A percentile compares a stretch with the other conserved stretches of the same genome.
Evolutionary conservation across 1,140 invertebrate species (phyloP).

Genomic region (Theocolax elegans): DNA sequence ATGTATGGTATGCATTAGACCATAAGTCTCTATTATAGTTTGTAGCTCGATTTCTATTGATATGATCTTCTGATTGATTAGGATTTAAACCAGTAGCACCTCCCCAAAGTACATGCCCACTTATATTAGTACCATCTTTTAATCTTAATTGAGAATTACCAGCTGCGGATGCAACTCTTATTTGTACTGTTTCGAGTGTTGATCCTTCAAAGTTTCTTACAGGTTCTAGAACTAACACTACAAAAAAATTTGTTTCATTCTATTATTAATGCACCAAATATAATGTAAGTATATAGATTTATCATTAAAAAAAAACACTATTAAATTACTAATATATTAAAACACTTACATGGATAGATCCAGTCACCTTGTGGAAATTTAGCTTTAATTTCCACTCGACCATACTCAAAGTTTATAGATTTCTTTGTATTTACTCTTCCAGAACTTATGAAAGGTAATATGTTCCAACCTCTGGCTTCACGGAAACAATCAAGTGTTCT

Average conservation of each 20-base stretch:
- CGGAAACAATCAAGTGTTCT: constrained; percentile 65
- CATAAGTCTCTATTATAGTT: constrained; percentile 60
- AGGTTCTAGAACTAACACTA: constrained; percentile 39
- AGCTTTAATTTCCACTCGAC: constrained; percentile 72
- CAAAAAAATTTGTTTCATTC: too few relatives aligned
- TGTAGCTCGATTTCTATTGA: constrained; percentile 36
- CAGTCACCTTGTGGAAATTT: constrained; percentile 77
- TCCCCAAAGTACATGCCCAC: constrained; percentile 50
- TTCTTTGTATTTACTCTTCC: constrained; percentile 74
- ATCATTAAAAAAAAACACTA: too few relatives aligned
- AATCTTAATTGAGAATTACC: constrained; percentile 52
- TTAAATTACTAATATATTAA: too few relatives aligned
- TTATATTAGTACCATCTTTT: constrained; percentile 44
- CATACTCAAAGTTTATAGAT: constrained; percentile 71
- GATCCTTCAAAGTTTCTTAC: constrained; percentile 25
- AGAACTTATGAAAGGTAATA: constrained; percentile 76
- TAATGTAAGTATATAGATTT: background rate
- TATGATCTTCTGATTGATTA: background rate
- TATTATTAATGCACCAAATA: background rate
- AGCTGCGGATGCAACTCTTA: constrained; percentile 53
- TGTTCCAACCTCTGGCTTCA: constrained; percentile 64
- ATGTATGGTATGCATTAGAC: constrained; percentile 73
- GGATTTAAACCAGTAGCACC: constrained; percentile 39
- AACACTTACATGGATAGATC: constrained; percentile 73
- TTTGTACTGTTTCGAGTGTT: constrained; percentile 21